phyloP scores from a whole-genome alignment of 2,888 invertebrate species.

The Phrixothrix hirtus region DNA sequence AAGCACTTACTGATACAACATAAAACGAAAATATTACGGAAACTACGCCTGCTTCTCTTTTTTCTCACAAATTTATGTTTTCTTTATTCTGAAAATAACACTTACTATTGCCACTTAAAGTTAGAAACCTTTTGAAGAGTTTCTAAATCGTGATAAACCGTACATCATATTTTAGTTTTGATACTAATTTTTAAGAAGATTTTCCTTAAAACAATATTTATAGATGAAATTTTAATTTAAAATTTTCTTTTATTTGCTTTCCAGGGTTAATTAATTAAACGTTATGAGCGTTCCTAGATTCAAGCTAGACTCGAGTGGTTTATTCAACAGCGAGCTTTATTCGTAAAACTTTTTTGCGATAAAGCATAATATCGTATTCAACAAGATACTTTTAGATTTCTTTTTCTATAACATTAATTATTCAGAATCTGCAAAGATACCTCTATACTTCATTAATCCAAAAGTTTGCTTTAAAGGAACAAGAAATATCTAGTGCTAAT shows the following conservation, averaged over 20 bases:
- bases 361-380: too few relatives aligned
- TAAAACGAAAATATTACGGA: conserved; percentile 29
- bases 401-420: too few relatives aligned
- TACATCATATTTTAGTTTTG: conserved; percentile 4
- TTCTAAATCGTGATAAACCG: conserved; percentile 8
- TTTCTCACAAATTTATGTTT: conserved; percentile 20
- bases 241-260: conserved; percentile 7
- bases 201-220: conserved; percentile 12
- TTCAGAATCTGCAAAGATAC: too few relatives aligned
- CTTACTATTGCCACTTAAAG: conserved; percentile 12
- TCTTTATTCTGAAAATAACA: conserved; percentile 22
- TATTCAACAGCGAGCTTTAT: conserved; percentile 1
- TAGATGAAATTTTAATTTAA: conserved; percentile 4
- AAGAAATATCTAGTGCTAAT: too few relatives aligned
- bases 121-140: conserved; percentile 7
- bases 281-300: conserved; percentile 1
- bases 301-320: background rate
- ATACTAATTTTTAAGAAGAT: conserved; percentile 3
- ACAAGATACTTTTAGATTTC: too few relatives aligned
- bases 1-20: conserved; percentile 29
- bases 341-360: too few relatives aligned
- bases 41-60: conserved; percentile 22
- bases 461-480: too few relatives aligned
- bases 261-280: conserved; percentile 12
- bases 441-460: too few relatives aligned